Evolutionary conservation across 2,113 vertebrate species (phyloP), one percentile per base, ranked within the genome.

Genomic region (Oryzias javanicus): DNA sequence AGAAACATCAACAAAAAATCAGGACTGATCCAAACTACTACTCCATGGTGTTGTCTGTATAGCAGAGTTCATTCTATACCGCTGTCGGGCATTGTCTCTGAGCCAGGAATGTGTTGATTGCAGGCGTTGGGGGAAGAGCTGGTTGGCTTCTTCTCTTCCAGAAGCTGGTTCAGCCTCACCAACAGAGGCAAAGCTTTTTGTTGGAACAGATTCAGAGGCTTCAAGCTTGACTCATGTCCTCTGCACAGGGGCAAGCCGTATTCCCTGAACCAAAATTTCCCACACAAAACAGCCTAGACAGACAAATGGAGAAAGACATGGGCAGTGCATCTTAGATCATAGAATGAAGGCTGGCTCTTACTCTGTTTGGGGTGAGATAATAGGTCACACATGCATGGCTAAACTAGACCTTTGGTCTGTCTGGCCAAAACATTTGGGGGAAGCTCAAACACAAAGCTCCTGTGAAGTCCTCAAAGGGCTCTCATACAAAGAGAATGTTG

Each of bases 101-200:
- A 78, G 82, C 81, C 84, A 47, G 81, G 76, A 35, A 24, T 53
- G 14, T 70, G 67, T 20, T 75, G 86, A 60, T 67, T 66, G 76
- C 71, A 81, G 42, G 51, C 47, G 46, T 81, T 79, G 19, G 82
- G 42, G 8, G 57, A 80, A 15, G 67, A 66, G 49, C 71, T 61
- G 47, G 19, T 20, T 24, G 60, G 57, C 17, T 80, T 87, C 24
- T 80, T 89, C 13, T 90, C 84, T 49, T 87, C 67, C 54, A 96
- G 74, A 1, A 81, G n/a, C 22, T 83, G 86, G 29, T 91, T 80
- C 4, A 89, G 69, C 35, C 73, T 80, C 50, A 86, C 91, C 57
- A 98, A 83, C 55, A 93, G 86, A 0, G 92, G 93, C 75, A 94
- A 76, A 68, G 94, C 76, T 19, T 86, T 87, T 6, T 86, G 89